Percentiles rank a stretch among this genome's conserved stretches.
phyloP scores from a whole-genome alignment of 2,888 invertebrate genomes.

The Steinernema scapterisci region DNA sequence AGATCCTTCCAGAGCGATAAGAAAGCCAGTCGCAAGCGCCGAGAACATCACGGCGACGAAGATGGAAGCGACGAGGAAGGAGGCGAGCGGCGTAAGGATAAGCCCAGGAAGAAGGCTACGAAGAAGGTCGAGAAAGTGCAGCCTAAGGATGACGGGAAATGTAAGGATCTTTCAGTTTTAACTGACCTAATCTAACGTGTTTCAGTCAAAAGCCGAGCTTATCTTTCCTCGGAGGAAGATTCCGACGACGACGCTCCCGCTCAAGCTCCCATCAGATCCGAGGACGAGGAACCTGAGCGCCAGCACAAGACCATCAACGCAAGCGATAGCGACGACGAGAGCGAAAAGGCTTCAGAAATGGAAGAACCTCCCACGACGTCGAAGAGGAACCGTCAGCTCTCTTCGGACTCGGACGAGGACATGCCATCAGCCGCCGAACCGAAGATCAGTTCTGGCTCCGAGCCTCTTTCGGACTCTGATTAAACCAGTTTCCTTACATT shows the following conservation, averaged over 20 bases:
- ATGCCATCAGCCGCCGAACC: background rate
- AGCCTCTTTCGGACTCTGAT: slow-evolving; percentile 17
- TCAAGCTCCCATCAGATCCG: background rate
- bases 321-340: slow-evolving; percentile 17
- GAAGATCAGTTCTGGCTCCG: slow-evolving; percentile 28
- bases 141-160: slow-evolving; percentile 10
- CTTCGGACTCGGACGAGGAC: slow-evolving; percentile 1
- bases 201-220: slow-evolving; percentile 43
- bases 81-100: slow-evolving; percentile 29
- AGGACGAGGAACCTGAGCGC: background rate
- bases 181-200: slow-evolving; percentile 1
- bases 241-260: background rate
- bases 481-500: background rate
- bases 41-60: slow-evolving; percentile 41
- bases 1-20: background rate
- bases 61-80: slow-evolving; percentile 46
- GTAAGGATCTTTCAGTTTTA: background rate
- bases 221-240: slow-evolving; percentile 35
- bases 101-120: slow-evolving; percentile 39
- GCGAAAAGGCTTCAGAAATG: background rate
- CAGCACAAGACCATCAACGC: background rate
- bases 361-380: no score
- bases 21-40: slow-evolving; percentile 36
- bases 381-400: background rate
- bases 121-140: background rate